Evolutionary conservation across 2,797 vertebrate species (phyloP).

Genomic region (Gallinago solitaria): DNA sequence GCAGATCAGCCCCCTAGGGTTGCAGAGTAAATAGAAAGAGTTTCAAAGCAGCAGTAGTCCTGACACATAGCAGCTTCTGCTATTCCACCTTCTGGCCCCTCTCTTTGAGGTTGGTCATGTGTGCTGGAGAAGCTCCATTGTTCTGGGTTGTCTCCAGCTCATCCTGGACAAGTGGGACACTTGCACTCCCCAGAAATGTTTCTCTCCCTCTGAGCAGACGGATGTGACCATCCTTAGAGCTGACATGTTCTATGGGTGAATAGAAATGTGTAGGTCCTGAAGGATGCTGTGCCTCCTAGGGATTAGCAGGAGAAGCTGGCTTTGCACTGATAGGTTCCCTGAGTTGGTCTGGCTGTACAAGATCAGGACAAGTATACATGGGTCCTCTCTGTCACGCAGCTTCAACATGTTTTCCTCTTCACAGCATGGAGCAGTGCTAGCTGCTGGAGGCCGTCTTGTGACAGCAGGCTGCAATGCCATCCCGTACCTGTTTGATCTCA

Average conservation of each 20-base stretch:
- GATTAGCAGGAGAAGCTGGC: neutral
- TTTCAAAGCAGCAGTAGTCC: neutral
- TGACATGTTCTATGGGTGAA: neutral
- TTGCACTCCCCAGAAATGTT: neutral
- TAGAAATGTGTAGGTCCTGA: neutral
- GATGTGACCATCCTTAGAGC: neutral
- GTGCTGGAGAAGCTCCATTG: neutral
- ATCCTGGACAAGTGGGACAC: neutral
- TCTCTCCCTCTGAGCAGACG: neutral
- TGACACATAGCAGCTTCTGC: neutral
- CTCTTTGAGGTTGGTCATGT: neutral
- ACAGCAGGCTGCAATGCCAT: constrained; percentile 18
- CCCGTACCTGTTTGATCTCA: constrained; percentile 37
- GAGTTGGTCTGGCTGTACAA: neutral
- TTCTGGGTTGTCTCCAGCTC: neutral
- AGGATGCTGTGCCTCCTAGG: neutral
- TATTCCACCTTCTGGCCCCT: neutral
- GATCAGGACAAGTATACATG: neutral
- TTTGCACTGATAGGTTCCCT: neutral
- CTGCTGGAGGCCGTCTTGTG: constrained; percentile 2
- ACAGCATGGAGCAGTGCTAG: neutral
- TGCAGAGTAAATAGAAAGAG: neutral
- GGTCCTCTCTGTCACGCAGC: neutral
- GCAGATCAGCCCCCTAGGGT: neutral
- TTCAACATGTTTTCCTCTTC: neutral